Base-by-base conservation (phyloP, 2,797 vertebrate species). In the Chaetophractus vellerosus region DNA sequence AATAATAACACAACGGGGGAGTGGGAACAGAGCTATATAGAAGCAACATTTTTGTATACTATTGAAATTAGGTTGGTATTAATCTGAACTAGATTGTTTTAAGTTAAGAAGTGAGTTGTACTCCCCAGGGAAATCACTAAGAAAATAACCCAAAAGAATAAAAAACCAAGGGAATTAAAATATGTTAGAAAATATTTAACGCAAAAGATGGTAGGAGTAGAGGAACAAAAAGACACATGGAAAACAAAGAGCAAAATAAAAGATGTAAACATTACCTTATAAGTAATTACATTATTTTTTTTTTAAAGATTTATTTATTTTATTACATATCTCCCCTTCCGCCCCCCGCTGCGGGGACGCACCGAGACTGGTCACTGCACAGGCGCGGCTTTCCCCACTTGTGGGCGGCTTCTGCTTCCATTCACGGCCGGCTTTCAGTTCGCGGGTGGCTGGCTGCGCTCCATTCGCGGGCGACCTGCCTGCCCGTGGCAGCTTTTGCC, bases 81-180 rank as follows among this genome's bases (percentile, higher is more conserved):
- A 78, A 69, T 11, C 19, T 66, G 14, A 90, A 83, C 48, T 61
- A 61, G 50, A 69, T 36, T 84, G 24, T 28, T 82, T 63, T 55
- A 55, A 19, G 19, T 21, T 80, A 69, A 79, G 26, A 48, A 52
- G 31, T 71, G 85, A 52, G 84, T 4, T 85, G 41, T 38, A 23
- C 79, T 75, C 8, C 63, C 50, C 23, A n/a, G 41, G 7, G 11
- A 38, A 66, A 55, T 41, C 18, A 74, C 72, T 81, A 80, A 76
- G 61, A 90, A 81, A 75, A 19, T 75, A 86, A 89, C 69, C 71
- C 57, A 36, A 85, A 79, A 63, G 55, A 86, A 74, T 88, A 91
- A 79, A 48, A 78, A 31, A 15, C 45, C 45, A 45, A 76, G n/a
- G 31, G 33, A 75, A 38, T 50, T 78, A 66, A 33, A 66, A 92